Percentiles rank a stretch among this genome's conserved stretches.
Conservation (phyloP, 2,113 vertebrate genomes). For the Chinchilla lanigera region DNA sequence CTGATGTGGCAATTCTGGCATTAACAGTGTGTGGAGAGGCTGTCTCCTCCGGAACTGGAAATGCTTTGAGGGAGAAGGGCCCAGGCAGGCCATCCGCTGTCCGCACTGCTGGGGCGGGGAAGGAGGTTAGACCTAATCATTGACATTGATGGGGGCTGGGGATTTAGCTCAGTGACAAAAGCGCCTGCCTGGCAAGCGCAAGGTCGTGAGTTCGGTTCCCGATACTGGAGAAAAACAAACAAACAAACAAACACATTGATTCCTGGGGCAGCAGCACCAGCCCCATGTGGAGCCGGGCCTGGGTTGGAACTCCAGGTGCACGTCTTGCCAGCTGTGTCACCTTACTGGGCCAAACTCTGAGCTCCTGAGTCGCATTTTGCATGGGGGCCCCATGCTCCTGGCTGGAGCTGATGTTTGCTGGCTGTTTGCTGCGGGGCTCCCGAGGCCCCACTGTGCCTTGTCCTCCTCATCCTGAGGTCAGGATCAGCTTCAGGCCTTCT, state of each 20-base stretch:
- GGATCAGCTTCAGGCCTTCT: neutral
- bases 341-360: neutral
- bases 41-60: neutral
- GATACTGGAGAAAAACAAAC: too few species aligned
- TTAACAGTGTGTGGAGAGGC: neutral
- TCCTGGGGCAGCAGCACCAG: neutral
- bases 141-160: neutral
- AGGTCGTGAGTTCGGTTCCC: too few species aligned
- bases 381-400: neutral
- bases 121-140: neutral
- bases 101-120: neutral
- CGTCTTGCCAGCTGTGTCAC: neutral
- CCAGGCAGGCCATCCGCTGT: neutral
- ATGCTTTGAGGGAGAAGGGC: fast-evolving
- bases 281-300: neutral
- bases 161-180: too few species aligned
- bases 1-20: neutral
- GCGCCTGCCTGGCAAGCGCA: too few species aligned
- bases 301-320: neutral
- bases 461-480: neutral
- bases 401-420: neutral
- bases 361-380: fast-evolving
- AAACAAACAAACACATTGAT: too few species aligned
- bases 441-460: neutral
- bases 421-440: neutral